Base-by-base conservation (phyloP, 2,797 vertebrate species). In the Lates japonicus region DNA sequence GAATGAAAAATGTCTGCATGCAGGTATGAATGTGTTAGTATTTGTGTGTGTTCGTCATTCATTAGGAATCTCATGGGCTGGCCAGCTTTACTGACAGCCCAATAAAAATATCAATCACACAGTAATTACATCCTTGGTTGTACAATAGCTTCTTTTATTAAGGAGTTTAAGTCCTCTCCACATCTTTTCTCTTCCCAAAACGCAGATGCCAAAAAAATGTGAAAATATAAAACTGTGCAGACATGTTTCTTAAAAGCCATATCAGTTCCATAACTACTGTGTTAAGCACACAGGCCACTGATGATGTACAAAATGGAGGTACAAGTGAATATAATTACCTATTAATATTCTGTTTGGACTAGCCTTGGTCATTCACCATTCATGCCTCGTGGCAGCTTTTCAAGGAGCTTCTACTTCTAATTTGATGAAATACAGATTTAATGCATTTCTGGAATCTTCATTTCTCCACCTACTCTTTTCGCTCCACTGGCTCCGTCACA, bases 371-470 rank as follows among this genome's bases (percentile, higher is more conserved):
- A 88, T 90, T 85, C 68, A 60, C 70, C 78, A 81, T 76, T 86
- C 82, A 72, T 78, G 91, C 81, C 91, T 90, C 3, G 0, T 69
- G 86, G 90, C 85, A 70, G 86, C 80, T 88, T 83, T 80, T 91
- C 65, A 87, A 72, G 76, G 74, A 83, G 82, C 70, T 80, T 70
- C 72, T 70, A 70, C 73, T 76, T 91, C 65, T 91, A 87, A 94
- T 94, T 92, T 92, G 84, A 93, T 92, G 78, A 93, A 91, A 93
- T 90, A 92, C 86, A 92, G 88, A 94, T 92, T 93, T 88, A 94
- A 94, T 89, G 87, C 85, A 82, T 86, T 91, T 84, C 78, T 89
- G 66, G 91, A 92, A 92, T 90, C 90, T 94, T 93, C 65, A 93
- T 93, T 92, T 91, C 81, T 88, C 81, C 72, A 54, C 70, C 55